Conservation (phyloP, 2,113 vertebrate genomes). For the Dromaius novaehollandiae region DNA sequence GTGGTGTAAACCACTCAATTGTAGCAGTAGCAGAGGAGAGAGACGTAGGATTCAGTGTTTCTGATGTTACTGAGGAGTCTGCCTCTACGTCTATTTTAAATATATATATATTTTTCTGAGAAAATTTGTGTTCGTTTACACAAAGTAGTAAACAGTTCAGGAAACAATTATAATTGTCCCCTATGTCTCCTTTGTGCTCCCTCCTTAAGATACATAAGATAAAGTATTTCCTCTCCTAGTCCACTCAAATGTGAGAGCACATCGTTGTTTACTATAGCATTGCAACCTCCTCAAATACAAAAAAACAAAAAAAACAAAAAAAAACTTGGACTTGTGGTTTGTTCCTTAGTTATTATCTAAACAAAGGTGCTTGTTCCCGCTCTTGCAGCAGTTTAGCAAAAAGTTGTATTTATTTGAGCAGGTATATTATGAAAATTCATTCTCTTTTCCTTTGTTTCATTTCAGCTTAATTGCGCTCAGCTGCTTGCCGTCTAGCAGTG, state of each 20-base stretch:
- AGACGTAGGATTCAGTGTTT: not conserved
- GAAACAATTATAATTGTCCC: not conserved
- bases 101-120: not conserved
- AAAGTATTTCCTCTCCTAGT: not conserved
- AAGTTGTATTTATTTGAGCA: not conserved
- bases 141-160: not conserved
- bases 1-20: not conserved
- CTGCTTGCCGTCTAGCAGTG: too few relatives aligned
- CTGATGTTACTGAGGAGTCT: not conserved
- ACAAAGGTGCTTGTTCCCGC: not conserved
- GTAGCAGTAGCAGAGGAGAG: not conserved
- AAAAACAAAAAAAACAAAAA: not conserved
- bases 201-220: not conserved
- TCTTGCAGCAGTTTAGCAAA: not conserved
- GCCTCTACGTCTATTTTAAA: not conserved
- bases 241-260: not conserved
- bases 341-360: not conserved
- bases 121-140: not conserved
- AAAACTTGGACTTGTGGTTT: not conserved
- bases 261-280: rapidly evolving
- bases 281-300: not conserved
- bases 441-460: not conserved
- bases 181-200: too few relatives aligned
- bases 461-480: not conserved
- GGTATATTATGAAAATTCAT: not conserved